These are phyloP conservation scores for Menidia beryllina DNA, from an alignment of 2,113 vertebrate genomes.

Conservation along the genomic window DNA sequence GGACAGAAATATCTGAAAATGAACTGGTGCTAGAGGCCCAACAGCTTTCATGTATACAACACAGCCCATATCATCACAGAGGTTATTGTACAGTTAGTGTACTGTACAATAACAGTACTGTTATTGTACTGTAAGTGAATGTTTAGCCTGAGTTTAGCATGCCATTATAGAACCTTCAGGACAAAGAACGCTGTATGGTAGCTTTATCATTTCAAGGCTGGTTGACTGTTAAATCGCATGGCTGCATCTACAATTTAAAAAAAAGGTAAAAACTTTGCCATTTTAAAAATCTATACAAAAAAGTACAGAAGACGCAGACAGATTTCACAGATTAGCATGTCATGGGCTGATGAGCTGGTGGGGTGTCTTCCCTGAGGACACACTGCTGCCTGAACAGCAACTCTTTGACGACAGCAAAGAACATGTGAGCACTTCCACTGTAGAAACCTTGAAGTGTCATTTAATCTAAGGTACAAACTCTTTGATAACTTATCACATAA, in stretches of 20 bases:
- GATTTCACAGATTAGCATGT: too few species aligned
- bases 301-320: too few species aligned
- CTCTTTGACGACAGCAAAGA: conserved; percentile 1
- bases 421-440: neutral
- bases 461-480: conserved; percentile 12
- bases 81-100: neutral
- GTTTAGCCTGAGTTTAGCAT: neutral
- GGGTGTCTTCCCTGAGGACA: too few species aligned
- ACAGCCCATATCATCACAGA: neutral
- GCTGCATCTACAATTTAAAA: neutral
- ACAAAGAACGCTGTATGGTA: neutral
- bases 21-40: neutral
- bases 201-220: neutral
- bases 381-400: too few species aligned
- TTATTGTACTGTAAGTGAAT: neutral
- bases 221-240: too few species aligned
- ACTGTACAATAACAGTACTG: too few species aligned
- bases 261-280: too few species aligned
- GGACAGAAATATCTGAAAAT: conserved; percentile 7
- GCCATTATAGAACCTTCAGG: too few species aligned
- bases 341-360: too few species aligned
- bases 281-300: too few species aligned
- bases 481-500: neutral
- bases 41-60: neutral
- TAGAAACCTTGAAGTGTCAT: neutral